These are phyloP conservation scores for Otocyon megalotis DNA, from an alignment of 2,113 vertebrate genomes.

Conservation along the genomic window DNA sequence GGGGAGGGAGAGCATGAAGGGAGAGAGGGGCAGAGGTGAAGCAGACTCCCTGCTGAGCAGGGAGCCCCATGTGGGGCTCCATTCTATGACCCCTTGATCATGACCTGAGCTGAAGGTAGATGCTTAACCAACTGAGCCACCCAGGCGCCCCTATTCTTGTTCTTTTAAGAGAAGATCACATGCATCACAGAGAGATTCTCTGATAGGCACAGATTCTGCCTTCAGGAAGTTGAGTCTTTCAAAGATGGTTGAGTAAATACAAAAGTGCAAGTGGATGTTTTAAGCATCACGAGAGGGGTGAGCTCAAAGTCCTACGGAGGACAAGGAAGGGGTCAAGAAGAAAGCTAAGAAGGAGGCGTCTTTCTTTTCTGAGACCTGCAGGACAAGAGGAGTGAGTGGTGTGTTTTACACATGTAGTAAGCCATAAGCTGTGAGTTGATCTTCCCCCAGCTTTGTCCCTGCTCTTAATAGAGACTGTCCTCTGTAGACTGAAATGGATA, in stretches of 20 bases:
- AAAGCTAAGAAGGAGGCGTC: not conserved
- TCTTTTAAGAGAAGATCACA: not conserved
- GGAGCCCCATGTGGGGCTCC: not conserved
- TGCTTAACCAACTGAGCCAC: not conserved
- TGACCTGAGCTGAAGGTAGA: not conserved
- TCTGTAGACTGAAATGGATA: not conserved
- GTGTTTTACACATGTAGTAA: not conserved
- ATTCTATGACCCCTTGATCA: not conserved
- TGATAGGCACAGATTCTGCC: not conserved
- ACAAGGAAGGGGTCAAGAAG: not conserved
- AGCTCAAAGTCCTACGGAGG: not conserved
- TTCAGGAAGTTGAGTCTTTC: not conserved
- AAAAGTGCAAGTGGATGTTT: not conserved
- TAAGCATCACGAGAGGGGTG: fast-evolving
- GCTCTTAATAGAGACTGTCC: not conserved
- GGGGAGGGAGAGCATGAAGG: not conserved
- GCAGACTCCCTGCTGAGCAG: not conserved
- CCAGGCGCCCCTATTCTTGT: not conserved
- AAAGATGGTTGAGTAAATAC: not conserved
- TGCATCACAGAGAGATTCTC: not conserved
- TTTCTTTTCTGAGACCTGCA: not conserved
- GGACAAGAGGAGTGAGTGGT: not conserved
- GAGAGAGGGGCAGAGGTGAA: not conserved
- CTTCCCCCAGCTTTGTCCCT: not conserved
- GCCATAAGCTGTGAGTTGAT: not conserved